phyloP scores from a whole-genome alignment of 2,888 invertebrate species.

The Pyralis farinalis region DNA sequence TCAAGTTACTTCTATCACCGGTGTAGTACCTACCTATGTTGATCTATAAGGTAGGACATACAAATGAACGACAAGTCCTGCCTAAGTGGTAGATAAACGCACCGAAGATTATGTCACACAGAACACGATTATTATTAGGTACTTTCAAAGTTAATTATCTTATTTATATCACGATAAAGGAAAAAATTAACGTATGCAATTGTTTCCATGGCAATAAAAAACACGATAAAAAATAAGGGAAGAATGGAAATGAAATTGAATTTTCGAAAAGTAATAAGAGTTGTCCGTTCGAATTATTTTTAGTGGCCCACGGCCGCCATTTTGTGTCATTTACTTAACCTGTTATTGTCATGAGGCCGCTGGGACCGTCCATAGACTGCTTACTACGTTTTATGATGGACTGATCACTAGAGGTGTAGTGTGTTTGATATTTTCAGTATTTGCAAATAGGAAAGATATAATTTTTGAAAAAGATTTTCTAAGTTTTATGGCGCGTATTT shows the following conservation, averaged over 20 bases:
- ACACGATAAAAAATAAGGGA: slow-evolving; percentile 33
- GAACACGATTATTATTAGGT: background rate
- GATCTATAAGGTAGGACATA: too few relatives aligned
- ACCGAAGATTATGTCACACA: too few relatives aligned
- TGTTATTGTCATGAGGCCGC: slow-evolving; percentile 54
- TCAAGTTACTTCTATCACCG: too few relatives aligned
- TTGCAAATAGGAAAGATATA: too few relatives aligned
- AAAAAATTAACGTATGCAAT: background rate
- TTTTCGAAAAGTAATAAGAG: slow-evolving; percentile 56
- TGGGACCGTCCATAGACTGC: slow-evolving; percentile 25
- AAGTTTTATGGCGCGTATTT: too few relatives aligned
- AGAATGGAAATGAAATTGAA: slow-evolving; percentile 58
- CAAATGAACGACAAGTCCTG: too few relatives aligned
- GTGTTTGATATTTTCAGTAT: too few relatives aligned
- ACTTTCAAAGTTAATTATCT: background rate
- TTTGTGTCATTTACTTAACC: slow-evolving; percentile 71
- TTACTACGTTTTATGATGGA: background rate
- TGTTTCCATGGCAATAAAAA: background rate
- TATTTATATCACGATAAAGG: background rate
- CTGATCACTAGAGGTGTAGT: too few relatives aligned
- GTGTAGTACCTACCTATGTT: too few relatives aligned
- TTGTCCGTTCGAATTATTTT: slow-evolving; percentile 50
- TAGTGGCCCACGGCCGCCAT: slow-evolving; percentile 53
- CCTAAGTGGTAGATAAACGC: too few relatives aligned
- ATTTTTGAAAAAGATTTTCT: too few relatives aligned